These are phyloP conservation scores for Cirrhinus mrigala DNA, from an alignment of 2,797 vertebrate genomes.

Conservation along the genomic window DNA sequence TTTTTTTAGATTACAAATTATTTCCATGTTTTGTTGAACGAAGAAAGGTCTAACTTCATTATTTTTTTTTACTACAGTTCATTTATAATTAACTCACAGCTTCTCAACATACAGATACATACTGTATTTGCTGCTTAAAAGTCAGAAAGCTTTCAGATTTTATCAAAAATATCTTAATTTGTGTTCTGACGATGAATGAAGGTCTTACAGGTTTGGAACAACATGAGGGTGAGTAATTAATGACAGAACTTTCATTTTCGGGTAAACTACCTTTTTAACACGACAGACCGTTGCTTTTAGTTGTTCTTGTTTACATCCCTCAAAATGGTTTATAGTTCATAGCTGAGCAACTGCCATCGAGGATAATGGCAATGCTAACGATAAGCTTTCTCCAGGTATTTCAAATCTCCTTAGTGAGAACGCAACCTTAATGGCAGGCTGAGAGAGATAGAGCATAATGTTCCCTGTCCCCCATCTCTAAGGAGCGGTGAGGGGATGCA, in stretches of 20 bases:
- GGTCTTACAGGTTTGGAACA: too few species aligned
- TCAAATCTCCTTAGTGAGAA: not conserved
- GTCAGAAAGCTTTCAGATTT: too few species aligned
- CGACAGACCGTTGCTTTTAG: not conserved
- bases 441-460: not conserved
- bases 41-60: not conserved
- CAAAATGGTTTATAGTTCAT: not conserved
- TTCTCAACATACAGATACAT: not conserved
- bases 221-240: too few species aligned
- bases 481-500: not conserved
- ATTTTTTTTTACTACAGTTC: not conserved
- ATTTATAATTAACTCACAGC: slow-evolving; percentile 14
- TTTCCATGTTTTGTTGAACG: not conserved
- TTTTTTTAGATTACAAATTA: slow-evolving; percentile 19
- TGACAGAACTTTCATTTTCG: too few species aligned
- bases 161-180: too few species aligned
- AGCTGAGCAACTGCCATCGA: not conserved
- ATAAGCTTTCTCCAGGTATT: not conserved
- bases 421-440: not conserved
- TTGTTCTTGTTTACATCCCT: not conserved
- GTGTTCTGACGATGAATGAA: too few species aligned
- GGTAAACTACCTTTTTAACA: too few species aligned
- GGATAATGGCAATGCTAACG: not conserved
- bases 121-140: too few species aligned
- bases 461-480: too few species aligned